Base-by-base conservation (phyloP, 1,140 invertebrate genomes). In the Drosophila kohkoa region DNA sequence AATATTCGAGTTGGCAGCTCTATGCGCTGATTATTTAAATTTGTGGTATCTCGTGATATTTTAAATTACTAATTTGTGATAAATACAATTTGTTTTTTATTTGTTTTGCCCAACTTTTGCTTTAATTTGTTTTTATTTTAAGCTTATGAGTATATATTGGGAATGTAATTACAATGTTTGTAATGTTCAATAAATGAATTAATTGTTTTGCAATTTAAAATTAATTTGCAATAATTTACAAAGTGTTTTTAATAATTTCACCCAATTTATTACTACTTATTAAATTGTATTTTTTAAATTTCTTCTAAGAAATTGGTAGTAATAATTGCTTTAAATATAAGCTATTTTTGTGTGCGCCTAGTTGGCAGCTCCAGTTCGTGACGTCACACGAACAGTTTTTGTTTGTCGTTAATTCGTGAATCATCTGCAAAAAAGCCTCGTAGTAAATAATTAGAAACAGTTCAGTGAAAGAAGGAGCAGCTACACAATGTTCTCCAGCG, bases 401-500 rank as follows among this genome's bases (percentile, higher is more conserved):
- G 80, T 87, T 82, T 86, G 69, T 67, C 52, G 43, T 32, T 10
- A 72, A 20, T 77, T 49, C 35, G 59, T 88, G 83, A 88, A 78
- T 88, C 83, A 88, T 79, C 64, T 16, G 41, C n/a, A 30, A 35
- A 49, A 13, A 64, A 25, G 3, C 20, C 20, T 64, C 35, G 16
- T 62, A 57, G 77, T 77, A 60, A 52, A 52, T 30, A 60, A 25
- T 25, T 3, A 60, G n/a, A 35, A 49, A 11, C 16, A 35, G 54
- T 16, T 20, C 5, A 52, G 15, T 13, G 20, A 28, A 72, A 11
- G 11, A 11, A 58, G 15, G 13, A 58, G 62, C 13, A 54, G 69
- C 28, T 67, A 43, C 38, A 93, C 78, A 71, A 98, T 98, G 97
- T 98, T 98, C 94, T 96, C 96, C 3, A 96, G 96, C 82, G 95